These are phyloP conservation scores for Matsumurasca onukii DNA, from an alignment of 1,140 invertebrate genomes.

Conservation along the genomic window DNA sequence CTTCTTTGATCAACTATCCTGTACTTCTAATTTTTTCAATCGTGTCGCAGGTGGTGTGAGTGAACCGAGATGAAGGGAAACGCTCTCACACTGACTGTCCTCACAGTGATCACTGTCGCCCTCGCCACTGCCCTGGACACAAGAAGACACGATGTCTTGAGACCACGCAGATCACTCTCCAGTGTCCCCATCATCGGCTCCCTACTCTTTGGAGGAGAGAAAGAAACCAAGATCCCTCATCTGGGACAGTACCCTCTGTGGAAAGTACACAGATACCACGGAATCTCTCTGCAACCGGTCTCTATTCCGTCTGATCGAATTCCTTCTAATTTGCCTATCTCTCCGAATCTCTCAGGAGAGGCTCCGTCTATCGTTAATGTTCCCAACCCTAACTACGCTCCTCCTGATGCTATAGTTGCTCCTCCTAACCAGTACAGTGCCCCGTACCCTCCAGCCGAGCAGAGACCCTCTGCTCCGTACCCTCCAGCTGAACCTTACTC, in stretches of 20 bases:
- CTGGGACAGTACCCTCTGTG: conserved; percentile 41
- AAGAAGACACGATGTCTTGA: too few relatives aligned
- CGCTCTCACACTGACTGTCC: neutral
- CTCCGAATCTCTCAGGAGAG: neutral
- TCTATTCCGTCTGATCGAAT: neutral
- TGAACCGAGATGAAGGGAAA: neutral
- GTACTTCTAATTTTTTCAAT: too few relatives aligned
- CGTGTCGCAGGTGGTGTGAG: too few relatives aligned
- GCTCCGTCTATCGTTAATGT: conserved; percentile 24
- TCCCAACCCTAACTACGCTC: neutral
- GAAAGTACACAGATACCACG: conserved; percentile 45
- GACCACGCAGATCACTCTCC: too few relatives aligned
- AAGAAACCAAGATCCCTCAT: conserved; percentile 4
- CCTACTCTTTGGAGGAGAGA: neutral
- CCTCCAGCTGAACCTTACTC: neutral
- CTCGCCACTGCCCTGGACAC: neutral
- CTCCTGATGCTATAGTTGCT: neutral
- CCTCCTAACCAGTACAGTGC: conserved; percentile 22
- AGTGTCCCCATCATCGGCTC: conserved; percentile 13
- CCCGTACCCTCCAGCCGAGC: neutral
- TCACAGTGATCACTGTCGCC: neutral
- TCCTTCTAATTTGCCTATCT: neutral
- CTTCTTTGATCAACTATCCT: too few relatives aligned
- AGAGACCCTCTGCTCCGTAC: neutral
- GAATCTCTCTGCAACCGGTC: conserved; percentile 43